These are phyloP conservation scores for Phymanthus crucifer DNA, from an alignment of 92 coral and sea anemone species.

Conservation along the genomic window DNA sequence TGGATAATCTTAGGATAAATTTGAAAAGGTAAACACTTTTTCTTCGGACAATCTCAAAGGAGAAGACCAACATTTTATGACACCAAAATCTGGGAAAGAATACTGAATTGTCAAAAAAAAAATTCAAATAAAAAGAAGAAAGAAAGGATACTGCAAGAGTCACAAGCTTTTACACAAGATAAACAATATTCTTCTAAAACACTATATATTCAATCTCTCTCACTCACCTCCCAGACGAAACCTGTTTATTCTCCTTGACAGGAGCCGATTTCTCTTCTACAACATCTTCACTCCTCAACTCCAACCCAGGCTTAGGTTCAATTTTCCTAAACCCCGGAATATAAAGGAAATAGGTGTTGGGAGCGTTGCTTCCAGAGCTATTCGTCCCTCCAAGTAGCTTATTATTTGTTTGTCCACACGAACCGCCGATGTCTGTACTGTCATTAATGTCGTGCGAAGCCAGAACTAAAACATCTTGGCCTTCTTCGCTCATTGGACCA, in stretches of 20 bases:
- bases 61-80: too few relatives aligned
- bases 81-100: not conserved
- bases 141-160: not conserved
- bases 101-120: not conserved
- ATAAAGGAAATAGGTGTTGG: conserved; percentile 32
- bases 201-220: not conserved
- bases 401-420: conserved; percentile 14
- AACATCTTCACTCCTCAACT: conserved; percentile 25
- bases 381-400: conserved; percentile 57
- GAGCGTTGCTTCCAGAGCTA: conserved; percentile 6
- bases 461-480: conserved; percentile 19
- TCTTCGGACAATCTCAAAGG: too few relatives aligned
- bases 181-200: not conserved
- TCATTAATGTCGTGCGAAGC: conserved; percentile 6
- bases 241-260: conserved; percentile 28
- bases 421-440: not conserved
- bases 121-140: not conserved
- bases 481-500: conserved; percentile 19
- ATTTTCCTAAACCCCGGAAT: conserved; percentile 82
- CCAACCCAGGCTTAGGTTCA: conserved; percentile 83
- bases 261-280: conserved; percentile 38
- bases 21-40: too few relatives aligned
- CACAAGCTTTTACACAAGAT: too few relatives aligned
- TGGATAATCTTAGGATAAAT: too few relatives aligned
- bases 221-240: conserved; percentile 43